A percentile compares a stretch with the other conserved stretches of the same genome.
phyloP scores from a whole-genome alignment of 2,797 vertebrate genomes.

The Tachyglossus aculeatus region DNA sequence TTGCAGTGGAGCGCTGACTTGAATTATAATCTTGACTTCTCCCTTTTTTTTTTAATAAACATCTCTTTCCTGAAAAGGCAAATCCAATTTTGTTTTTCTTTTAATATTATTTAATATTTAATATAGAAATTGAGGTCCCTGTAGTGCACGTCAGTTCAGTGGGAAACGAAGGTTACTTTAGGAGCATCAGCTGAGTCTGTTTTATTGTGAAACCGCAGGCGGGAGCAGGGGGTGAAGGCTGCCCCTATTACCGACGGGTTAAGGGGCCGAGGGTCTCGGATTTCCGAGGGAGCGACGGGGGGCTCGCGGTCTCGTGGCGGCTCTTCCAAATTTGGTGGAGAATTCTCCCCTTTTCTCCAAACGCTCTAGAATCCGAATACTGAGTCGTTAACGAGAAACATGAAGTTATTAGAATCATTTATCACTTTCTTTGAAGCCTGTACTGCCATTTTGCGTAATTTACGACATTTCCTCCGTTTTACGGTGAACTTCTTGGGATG shows the following conservation, averaged over 20 bases:
- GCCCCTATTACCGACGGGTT: slow-evolving; percentile 25
- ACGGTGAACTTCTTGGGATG: slow-evolving; percentile 71
- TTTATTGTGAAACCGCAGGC: slow-evolving; percentile 30
- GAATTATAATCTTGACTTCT: slow-evolving; percentile 45
- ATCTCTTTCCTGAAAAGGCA: slow-evolving; percentile 56
- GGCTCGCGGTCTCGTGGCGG: neutral
- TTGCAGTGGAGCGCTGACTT: slow-evolving; percentile 39
- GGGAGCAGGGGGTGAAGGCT: slow-evolving; percentile 2
- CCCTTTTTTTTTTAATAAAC: slow-evolving; percentile 45
- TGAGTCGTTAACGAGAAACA: slow-evolving; percentile 78
- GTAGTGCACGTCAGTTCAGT: slow-evolving; percentile 41
- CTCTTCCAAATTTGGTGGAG: slow-evolving; percentile 51
- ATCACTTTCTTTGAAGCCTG: slow-evolving; percentile 79
- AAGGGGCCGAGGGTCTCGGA: slow-evolving; percentile 27
- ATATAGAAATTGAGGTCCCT: slow-evolving; percentile 53
- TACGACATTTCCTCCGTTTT: slow-evolving; percentile 76
- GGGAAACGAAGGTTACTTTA: slow-evolving; percentile 54
- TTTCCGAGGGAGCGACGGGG: neutral
- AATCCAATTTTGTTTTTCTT: slow-evolving; percentile 63
- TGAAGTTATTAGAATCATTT: slow-evolving; percentile 78
- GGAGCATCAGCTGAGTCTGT: slow-evolving; percentile 29
- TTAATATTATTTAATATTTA: slow-evolving; percentile 65
- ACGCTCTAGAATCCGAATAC: slow-evolving; percentile 70
- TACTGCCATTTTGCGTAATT: slow-evolving; percentile 77
- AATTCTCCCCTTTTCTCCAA: slow-evolving; percentile 62